Conservation (phyloP, 2,113 vertebrate genomes). For the Glaucidium brasilianum region DNA sequence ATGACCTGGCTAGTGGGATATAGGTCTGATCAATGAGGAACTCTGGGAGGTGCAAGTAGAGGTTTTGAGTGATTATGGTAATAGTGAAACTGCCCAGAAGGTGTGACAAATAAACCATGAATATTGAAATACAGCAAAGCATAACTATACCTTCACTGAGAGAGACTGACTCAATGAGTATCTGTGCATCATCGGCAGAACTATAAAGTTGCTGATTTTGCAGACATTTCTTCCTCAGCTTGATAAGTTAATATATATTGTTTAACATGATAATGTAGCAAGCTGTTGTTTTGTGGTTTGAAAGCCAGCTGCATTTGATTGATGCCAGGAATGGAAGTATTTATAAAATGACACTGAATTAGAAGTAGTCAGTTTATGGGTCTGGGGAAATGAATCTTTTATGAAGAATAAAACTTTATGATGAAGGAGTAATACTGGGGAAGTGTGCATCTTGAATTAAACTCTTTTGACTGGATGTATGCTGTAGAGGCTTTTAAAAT, state of each 20-base stretch:
- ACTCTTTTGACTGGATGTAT: neutral
- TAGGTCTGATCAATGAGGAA: neutral
- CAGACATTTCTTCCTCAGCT: constrained; percentile 46
- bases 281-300: constrained; percentile 68
- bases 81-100: neutral
- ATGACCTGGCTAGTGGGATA: neutral
- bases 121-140: neutral
- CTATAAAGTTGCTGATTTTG: constrained; percentile 53
- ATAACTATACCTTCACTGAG: neutral
- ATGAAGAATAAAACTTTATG: constrained; percentile 75
- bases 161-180: neutral
- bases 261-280: constrained; percentile 62
- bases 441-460: constrained; percentile 39
- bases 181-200: neutral
- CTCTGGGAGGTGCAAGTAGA: neutral
- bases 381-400: constrained; percentile 72
- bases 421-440: constrained; percentile 43
- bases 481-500: neutral
- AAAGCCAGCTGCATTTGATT: constrained; percentile 68
- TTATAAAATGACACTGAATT: constrained; percentile 73
- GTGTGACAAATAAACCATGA: neutral
- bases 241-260: constrained; percentile 58
- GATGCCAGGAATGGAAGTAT: constrained; percentile 68
- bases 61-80: neutral
- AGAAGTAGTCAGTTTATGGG: constrained; percentile 67